Evolutionary conservation across 2,888 invertebrate species (phyloP).

Genomic region (Parapristionchus giblindavisi): DNA sequence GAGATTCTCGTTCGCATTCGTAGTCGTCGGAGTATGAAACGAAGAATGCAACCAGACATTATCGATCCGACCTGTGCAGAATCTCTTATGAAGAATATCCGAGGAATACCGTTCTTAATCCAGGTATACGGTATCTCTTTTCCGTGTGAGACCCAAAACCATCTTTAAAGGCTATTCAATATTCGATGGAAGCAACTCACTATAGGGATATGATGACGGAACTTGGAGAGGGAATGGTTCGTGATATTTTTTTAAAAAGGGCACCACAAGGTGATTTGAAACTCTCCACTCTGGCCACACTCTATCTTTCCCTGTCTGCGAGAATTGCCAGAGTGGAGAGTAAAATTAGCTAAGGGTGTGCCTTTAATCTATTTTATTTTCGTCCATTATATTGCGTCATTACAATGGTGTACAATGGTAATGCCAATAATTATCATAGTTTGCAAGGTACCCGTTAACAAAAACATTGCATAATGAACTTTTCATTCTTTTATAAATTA

Average conservation of each 20-base stretch:
- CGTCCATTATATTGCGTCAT: no score
- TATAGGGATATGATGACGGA: conserved; percentile 61
- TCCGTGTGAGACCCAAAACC: neutral
- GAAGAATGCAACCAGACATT: neutral
- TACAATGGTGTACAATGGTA: no score
- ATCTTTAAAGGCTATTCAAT: conserved; percentile 62
- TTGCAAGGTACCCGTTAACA: no score
- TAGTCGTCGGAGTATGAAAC: neutral
- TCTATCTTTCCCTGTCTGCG: neutral
- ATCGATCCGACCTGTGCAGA: conserved; percentile 45
- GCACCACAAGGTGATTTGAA: no score
- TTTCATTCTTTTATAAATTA: no score
- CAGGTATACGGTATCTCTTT: conserved; percentile 50
- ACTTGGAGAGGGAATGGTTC: conserved; percentile 50
- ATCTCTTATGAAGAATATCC: conserved; percentile 62
- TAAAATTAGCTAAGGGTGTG: no score
- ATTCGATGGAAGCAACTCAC: conserved; percentile 63
- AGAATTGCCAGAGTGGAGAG: no score
- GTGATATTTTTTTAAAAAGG: neutral
- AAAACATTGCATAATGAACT: no score
- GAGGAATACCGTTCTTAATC: conserved; percentile 66
- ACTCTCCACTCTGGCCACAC: no score
- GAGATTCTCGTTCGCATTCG: conserved; percentile 13
- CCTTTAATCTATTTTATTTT: no score
- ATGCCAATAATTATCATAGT: no score